Base-by-base conservation (phyloP, 1,140 invertebrate genomes). In the Battus philenor region DNA sequence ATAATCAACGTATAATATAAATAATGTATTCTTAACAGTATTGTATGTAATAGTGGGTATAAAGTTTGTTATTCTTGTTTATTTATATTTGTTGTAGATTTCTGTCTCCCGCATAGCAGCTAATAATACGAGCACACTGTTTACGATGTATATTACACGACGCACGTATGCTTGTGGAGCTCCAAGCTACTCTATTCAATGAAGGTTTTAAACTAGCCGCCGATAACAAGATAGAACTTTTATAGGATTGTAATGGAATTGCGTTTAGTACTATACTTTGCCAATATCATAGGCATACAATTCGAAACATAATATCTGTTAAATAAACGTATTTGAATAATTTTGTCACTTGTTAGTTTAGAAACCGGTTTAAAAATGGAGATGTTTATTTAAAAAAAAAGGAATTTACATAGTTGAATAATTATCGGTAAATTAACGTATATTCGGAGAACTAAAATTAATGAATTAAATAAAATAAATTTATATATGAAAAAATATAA, bases 401-500 rank as follows among this genome's bases (percentile, higher is more conserved):
- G 4, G 8, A 8, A 29, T 30, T 27, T 36, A 13, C 24, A 15
- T 13, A n/a, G 5, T 34, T 27, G 12, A 39, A 26, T 22, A 41
- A 10, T 31, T 9, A 18, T 16, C 9, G 4, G 1, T 13, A 29
- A 41, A 52, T 31, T 41, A 20, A 11, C 36, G 38, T 15, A 41
- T 31, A 53, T 47, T 29, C 2, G 2, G 18, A 3, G 6, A 20
- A 20, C 2, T 20, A 20, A 2, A 20, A 17, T 33, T 33, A 16
- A 11, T 18, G 17, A 3, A 10, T 11, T 10, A 10, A 17, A 9
- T 8, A 13, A 31, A 32, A 32, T 32, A 32, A 32, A 48, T 18
- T 20, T 20, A 51, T 32, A 29, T 4, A n/a, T n/a, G 15, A 31
- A 54, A 50, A 59, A 43, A 29, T 4, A n/a, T n/a, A 17, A 31